phyloP scores from a whole-genome alignment of 1,140 invertebrate genomes.

The Periplaneta americana region DNA sequence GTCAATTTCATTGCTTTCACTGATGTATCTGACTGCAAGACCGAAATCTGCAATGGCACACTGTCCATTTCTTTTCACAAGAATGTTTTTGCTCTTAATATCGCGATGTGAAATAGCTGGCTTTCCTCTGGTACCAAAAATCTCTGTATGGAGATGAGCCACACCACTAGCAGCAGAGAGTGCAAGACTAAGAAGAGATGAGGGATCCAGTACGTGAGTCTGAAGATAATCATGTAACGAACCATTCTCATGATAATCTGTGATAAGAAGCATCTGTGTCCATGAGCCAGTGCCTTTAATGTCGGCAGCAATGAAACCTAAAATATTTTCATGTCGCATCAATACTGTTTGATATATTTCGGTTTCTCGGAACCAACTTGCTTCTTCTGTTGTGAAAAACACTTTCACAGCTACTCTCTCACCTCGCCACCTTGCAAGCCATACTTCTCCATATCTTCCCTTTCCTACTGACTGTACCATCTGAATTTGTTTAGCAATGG shows the following conservation, averaged over 20 bases:
- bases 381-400: constrained; percentile 81
- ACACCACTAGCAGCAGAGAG: constrained; percentile 75
- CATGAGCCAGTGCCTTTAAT: constrained; percentile 62
- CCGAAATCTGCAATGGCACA: constrained; percentile 96
- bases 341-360: constrained; percentile 91
- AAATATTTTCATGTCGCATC: constrained; percentile 88
- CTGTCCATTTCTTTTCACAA: constrained; percentile 86
- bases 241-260: constrained; percentile 85
- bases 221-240: constrained; percentile 87
- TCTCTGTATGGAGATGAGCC: constrained; percentile 86
- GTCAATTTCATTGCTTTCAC: constrained; percentile 10
- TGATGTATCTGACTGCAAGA: constrained; percentile 80
- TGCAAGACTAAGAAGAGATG: constrained; percentile 58
- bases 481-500: constrained; percentile 89
- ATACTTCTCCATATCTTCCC: constrained; percentile 89
- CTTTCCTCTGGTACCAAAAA: constrained; percentile 83
- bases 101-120: constrained; percentile 91
- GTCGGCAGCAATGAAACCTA: constrained; percentile 82
- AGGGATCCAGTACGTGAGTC: constrained; percentile 61
- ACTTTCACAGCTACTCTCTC: constrained; percentile 89
- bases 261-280: constrained; percentile 81
- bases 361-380: constrained; percentile 84
- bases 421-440: constrained; percentile 75
- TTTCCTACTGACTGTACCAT: constrained; percentile 82
- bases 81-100: constrained; percentile 93